These are phyloP conservation scores for Hestina assimilis DNA, from an alignment of 1,140 invertebrate genomes.

Conservation along the genomic window DNA sequence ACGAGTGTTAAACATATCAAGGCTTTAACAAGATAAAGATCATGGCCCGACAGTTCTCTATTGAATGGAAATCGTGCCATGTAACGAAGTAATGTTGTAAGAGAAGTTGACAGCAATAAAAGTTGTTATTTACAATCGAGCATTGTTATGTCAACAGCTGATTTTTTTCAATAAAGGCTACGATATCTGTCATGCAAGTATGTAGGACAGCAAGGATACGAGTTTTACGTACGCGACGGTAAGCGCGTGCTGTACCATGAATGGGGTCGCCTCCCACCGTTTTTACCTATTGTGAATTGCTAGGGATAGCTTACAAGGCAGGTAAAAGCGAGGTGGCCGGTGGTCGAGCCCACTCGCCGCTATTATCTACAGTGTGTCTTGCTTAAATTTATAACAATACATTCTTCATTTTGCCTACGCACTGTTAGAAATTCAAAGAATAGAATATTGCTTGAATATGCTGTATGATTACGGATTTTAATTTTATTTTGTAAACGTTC, in stretches of 20 bases:
- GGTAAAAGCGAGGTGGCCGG: conserved; percentile 44
- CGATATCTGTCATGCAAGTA: no score
- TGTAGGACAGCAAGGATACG: background rate
- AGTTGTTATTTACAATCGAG: conserved; percentile 43
- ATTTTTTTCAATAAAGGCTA: no score
- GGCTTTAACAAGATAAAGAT: conserved; percentile 11
- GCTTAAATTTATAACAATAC: conserved; percentile 24
- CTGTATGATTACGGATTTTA: background rate
- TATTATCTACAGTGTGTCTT: conserved; percentile 18
- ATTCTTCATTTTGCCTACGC: conserved; percentile 27
- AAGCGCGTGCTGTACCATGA: conserved; percentile 38
- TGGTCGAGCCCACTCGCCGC: conserved; percentile 21
- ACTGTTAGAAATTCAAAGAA: conserved; percentile 29
- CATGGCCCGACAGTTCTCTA: background rate
- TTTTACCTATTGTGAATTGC: conserved; percentile 35
- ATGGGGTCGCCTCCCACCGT: conserved; percentile 41
- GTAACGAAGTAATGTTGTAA: conserved; percentile 21
- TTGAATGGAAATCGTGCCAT: conserved; percentile 1
- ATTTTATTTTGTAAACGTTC: no score
- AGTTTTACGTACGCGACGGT: conserved; percentile 1
- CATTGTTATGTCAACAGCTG: conserved; percentile 42
- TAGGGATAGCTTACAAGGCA: conserved; percentile 40
- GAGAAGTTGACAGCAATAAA: conserved; percentile 41
- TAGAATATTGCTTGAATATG: background rate
- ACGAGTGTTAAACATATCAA: conserved; percentile 5